Evolutionary conservation across 2,888 invertebrate genomes (phyloP), one percentile per base, ranked within the genome.

Genomic region (Hermaeophaga mercurialis): DNA sequence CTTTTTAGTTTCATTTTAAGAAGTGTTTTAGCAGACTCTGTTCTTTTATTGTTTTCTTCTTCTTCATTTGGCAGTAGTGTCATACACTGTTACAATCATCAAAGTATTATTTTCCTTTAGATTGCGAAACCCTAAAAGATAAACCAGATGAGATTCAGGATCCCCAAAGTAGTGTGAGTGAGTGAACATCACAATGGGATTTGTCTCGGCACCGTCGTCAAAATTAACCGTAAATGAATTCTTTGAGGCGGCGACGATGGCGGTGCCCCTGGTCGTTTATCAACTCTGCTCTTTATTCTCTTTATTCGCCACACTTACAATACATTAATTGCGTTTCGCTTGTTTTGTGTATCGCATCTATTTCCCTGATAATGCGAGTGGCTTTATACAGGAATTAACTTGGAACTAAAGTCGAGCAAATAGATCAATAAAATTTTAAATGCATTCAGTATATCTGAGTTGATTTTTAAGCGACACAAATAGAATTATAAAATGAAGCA

Each of bases 181-280:
- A 67, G 68, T 71, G 73, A 72, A 70, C 66, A 56, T 64, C 68
- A 74, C 73, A 73, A 74, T 73, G 66, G 72, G 69, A 70, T 72
- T 73, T 71, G 74, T 73, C 73, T 72, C 73, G 70, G 71, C 50
- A 31, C 43, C 43, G 34, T 73, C 73, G 72, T 70, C 73, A 70
- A 74, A 74, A 75, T 74, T 74, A 74, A 72, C 72, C 72, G 73
- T 72, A 75, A 74, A 75, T 74, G 74, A 73, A 74, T 73, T 71
- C 72, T 69, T 72, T 70, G 73, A 70, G 70, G 70, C 52, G 52
- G 34, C 38, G 52, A 17, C 43, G 52, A 24, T 24, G 33, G 26
- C 49, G 49, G 36, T 24, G 49, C 15, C 28, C 11, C 2, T 8
- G 67, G 69, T 73, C 74, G 73, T 74, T 74, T 73, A 73, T 74